A percentile compares a stretch with the other conserved stretches of the same genome.
Conservation (phyloP, 2,797 vertebrate genomes). For the Myotis planiceps region DNA sequence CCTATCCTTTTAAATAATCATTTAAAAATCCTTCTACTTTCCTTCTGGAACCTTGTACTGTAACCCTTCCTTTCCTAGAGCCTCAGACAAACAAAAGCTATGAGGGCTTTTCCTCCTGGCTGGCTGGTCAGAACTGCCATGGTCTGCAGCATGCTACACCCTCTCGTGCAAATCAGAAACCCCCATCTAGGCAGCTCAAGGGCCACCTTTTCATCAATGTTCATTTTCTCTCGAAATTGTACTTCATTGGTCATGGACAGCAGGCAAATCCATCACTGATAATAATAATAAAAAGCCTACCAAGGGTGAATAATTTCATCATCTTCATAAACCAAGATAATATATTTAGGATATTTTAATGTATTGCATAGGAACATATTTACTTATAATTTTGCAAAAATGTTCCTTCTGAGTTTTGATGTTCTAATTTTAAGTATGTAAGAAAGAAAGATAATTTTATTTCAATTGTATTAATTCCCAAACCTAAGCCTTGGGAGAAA, state of each 20-base stretch:
- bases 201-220: not conserved
- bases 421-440: slow-evolving; percentile 24
- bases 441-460: not conserved
- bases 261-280: not conserved
- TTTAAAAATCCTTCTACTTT: slow-evolving; percentile 5
- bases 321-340: slow-evolving; percentile 20
- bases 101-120: not conserved
- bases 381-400: slow-evolving; percentile 41
- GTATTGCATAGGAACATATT: not conserved
- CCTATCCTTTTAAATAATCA: not conserved
- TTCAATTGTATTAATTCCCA: slow-evolving; percentile 9
- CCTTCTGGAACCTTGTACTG: not conserved
- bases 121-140: not conserved
- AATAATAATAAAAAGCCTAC: not conserved
- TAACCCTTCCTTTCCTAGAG: not conserved
- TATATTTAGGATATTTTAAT: not conserved
- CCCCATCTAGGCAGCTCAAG: not conserved
- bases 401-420: slow-evolving; percentile 37
- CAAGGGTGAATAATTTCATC: not conserved
- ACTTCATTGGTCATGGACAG: not conserved
- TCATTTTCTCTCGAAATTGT: not conserved
- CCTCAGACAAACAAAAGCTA: not conserved
- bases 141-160: not conserved
- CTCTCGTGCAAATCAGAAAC: not conserved
- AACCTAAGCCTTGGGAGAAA: slow-evolving; percentile 18